Conservation (phyloP, 1,140 invertebrate species). For the Aphelenchoides avenae region DNA sequence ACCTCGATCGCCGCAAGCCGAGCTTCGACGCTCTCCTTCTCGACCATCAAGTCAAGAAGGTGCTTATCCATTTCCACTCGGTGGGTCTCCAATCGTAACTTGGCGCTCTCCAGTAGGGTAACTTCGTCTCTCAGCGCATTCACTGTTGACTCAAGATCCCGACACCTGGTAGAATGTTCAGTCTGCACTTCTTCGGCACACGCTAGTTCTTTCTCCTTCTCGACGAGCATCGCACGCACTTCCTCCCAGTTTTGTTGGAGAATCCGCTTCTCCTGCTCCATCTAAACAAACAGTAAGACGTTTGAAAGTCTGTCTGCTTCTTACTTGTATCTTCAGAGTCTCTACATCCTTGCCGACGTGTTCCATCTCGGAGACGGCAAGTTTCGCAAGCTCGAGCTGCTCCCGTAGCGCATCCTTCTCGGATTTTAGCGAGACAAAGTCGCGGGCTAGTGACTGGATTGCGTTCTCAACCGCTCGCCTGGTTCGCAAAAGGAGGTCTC, state of each 20-base stretch:
- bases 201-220: conserved; percentile 7
- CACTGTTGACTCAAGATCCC: conserved; percentile 16
- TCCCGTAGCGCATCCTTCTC: conserved; percentile 5
- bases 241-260: conserved; percentile 17
- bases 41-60: conserved; percentile 35
- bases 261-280: conserved; percentile 7
- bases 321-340: conserved; percentile 4
- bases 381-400: conserved; percentile 6
- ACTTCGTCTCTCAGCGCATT: conserved; percentile 7
- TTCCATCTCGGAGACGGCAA: conserved; percentile 6
- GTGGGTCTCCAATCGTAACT: conserved; percentile 19
- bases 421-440: not conserved
- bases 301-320: too few relatives aligned
- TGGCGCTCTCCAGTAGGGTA: conserved; percentile 16
- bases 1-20: conserved; percentile 22
- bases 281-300: too few relatives aligned
- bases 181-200: not conserved
- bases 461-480: conserved; percentile 1
- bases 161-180: too few relatives aligned
- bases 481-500: too few relatives aligned
- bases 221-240: conserved; percentile 15
- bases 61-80: conserved; percentile 35
- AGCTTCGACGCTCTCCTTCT: conserved; percentile 22
- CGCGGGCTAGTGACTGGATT: not conserved
- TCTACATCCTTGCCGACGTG: not conserved